Evolutionary conservation across 2,797 vertebrate genomes (phyloP), one percentile per base, ranked within the genome.

Genomic region (Mus caroli): DNA sequence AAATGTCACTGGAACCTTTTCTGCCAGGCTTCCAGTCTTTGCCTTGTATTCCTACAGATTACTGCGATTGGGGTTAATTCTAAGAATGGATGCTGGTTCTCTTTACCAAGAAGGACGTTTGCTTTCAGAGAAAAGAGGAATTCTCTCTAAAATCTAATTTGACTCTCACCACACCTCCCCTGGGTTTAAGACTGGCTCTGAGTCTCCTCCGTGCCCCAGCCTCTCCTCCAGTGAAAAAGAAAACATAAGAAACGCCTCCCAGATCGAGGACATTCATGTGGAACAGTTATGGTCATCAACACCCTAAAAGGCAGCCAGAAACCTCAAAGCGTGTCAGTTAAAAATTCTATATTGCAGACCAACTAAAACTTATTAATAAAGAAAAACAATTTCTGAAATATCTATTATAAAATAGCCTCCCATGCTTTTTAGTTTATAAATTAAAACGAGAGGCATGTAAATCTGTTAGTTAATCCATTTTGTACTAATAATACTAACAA

Each of bases 391-490:
- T 76, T 73, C 71, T 60, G n/a, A 77, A 89, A 46, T 56, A 85
- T 37, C 60, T 43, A 11, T 26, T 34, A 79, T 34, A 76, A 86
- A 82, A 79, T 8, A 79, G 10, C 0, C 1, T 60, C 69, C 12
- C 1, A 3, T 73, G 50, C 40, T 90, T 90, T 60, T 58, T 46
- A 2, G n/a, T 26, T 46, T 92, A 43, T 31, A 85, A 88, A 80
- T 88, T 64, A 80, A 88, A 73, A 91, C 2, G 12, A 62, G 75
- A 87, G 50, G n/a, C 54, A 26, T 19, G 67, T 80, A 34, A 86
- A 22, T 31, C n/a, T 22, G 34, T 37, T 80, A 83, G 64, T 58
- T 87, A 91, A 93, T 90, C 92, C 31, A 56, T 83, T 92, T 91
- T 43, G 87, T 95, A 94, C 78, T 34, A 92, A 71, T 37, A 89